Base-by-base conservation (phyloP, 2,797 vertebrate genomes). In the Dallia pectoralis region DNA sequence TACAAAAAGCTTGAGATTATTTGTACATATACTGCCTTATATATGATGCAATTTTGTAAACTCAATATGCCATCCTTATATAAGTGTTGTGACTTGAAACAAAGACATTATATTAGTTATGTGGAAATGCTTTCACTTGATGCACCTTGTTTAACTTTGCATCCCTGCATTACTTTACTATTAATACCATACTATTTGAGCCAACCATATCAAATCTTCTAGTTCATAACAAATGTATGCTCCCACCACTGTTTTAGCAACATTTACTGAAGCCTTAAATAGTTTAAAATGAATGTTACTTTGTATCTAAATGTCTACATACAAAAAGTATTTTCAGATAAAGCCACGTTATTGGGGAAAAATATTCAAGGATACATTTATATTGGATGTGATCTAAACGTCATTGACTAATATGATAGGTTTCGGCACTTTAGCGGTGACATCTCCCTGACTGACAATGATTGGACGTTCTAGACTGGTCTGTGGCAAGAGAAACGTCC, bases 341-440 rank as follows among this genome's bases (percentile, higher is more conserved):
- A 76, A 77, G 76, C 59, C 82, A 88, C 79, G 15, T 77, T 81
- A 73, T 69, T 76, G 77, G 72, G 61, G 12, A 9, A 68, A 15
- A 18, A 71, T 56, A 51, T 40, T 19, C 30, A 30, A 36, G 64
- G 7, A 61, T 53, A 11, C 40, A 33, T 32, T 44, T 73, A 30
- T 75, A 83, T 9, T 32, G 25, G 1, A 25, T 27, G 68, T 68
- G 40, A 71, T 79, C 88, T 93, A 98, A 82, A 97, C 95, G 75
- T 98, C 94, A 91, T 97, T 96, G 84, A 95, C 77, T 76, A 97
- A 94, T 83, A 96, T 96, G 75, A 94, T 94, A 0, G 51, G 18
- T n/a, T 53, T 59, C 22, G 96, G 95, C 71, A 92, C 94, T 4
- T 92, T 91, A 81, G 95, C 90, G 72, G 86, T 73, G 16, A 71